Percentiles rank a stretch among this genome's conserved stretches.
These are phyloP conservation scores for Lasaia peninsularis DNA, from an alignment of 1,140 invertebrate genomes.

Conservation along the genomic window DNA sequence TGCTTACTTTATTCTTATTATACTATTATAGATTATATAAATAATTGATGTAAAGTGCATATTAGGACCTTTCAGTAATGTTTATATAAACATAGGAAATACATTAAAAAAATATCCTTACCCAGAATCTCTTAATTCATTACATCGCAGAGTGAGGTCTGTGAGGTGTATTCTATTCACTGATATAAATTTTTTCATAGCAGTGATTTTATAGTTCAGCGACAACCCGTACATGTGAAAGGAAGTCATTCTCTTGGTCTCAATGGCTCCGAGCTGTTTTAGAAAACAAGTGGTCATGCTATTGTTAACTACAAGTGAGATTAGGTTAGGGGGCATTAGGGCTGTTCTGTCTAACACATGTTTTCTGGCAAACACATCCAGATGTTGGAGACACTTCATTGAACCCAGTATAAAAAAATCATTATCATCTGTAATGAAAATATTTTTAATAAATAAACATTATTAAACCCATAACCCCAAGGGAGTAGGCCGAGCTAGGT, in stretches of 20 bases:
- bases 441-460: neutral
- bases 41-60: too few species aligned
- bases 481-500: too few species aligned
- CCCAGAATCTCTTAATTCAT: conserved; percentile 25
- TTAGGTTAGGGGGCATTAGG: conserved; percentile 9
- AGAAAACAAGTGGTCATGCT: conserved; percentile 20
- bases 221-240: conserved; percentile 39
- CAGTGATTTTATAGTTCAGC: conserved; percentile 16
- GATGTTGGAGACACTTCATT: conserved; percentile 27
- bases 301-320: conserved; percentile 31
- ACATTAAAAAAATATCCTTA: conserved; percentile 12
- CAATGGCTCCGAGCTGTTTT: neutral
- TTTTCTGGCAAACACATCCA: conserved; percentile 32
- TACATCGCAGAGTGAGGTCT: conserved; percentile 35
- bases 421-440: conserved; percentile 19
- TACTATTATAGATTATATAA: too few species aligned
- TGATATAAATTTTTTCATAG: conserved; percentile 22
- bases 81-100: too few species aligned
- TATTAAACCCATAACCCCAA: too few species aligned
- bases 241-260: neutral
- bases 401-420: conserved; percentile 16
- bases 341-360: conserved; percentile 1
- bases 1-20: too few species aligned
- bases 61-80: too few species aligned
- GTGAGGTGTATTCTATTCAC: conserved; percentile 18